These are phyloP conservation scores for Gallinago jamesoni DNA, from an alignment of 2,113 vertebrate species.

Conservation along the genomic window DNA sequence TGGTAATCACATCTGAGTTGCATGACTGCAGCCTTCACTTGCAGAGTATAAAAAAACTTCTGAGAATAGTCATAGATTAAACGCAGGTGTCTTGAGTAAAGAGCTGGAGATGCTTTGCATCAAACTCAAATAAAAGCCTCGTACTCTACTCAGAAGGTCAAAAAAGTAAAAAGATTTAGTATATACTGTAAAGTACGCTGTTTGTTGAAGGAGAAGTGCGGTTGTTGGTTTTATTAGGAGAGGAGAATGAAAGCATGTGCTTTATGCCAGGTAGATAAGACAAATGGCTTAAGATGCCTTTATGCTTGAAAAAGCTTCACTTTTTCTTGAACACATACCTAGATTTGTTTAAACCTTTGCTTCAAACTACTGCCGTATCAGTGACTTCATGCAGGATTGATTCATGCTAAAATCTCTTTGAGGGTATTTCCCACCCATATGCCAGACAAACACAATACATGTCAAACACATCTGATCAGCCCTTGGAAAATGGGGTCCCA, in stretches of 20 bases:
- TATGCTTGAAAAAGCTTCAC: background rate
- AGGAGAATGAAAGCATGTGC: background rate
- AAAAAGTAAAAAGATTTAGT: conserved; percentile 15
- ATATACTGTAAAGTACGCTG: background rate
- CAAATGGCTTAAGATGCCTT: background rate
- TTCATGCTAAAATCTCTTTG: background rate
- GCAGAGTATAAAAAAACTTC: conserved; percentile 69
- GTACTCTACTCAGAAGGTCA: conserved; percentile 32
- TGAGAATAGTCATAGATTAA: conserved; percentile 72
- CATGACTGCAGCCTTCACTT: conserved; percentile 38
- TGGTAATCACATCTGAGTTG: conserved; percentile 61
- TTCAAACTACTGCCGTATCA: background rate
- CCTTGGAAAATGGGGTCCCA: background rate
- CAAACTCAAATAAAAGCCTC: conserved; percentile 68
- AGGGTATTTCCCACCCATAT: accelerated
- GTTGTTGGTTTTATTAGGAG: conserved; percentile 38
- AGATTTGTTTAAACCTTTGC: background rate
- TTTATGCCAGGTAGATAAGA: background rate
- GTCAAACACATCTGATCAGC: background rate
- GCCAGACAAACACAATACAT: background rate
- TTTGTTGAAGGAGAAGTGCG: conserved; percentile 52
- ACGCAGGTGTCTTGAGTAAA: conserved; percentile 76
- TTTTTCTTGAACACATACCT: background rate
- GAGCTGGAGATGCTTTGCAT: conserved; percentile 70
- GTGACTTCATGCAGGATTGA: background rate